Conservation (phyloP, 2,888 invertebrate species). For the Drosophila dives region DNA sequence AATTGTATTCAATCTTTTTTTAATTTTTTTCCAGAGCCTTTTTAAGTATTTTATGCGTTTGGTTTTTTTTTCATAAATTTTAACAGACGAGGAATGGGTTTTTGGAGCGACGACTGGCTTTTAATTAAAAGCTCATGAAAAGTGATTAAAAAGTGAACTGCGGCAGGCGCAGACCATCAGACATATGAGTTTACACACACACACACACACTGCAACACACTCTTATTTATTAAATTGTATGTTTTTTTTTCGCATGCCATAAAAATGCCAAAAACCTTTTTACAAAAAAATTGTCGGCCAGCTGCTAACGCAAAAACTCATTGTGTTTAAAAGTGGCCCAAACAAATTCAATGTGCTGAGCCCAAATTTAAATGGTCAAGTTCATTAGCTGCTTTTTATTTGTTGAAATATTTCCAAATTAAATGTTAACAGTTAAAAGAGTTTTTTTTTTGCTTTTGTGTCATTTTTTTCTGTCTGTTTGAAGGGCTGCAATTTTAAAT, state of each 20-base stretch:
- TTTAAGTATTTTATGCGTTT: constrained; percentile 70
- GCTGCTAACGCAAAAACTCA: constrained; percentile 40
- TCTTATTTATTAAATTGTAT: constrained; percentile 64
- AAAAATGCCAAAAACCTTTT: constrained; percentile 72
- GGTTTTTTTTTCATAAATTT: constrained; percentile 66
- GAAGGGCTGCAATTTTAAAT: no score
- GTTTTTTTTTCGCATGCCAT: constrained; percentile 44
- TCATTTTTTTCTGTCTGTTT: no score
- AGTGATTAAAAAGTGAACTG: constrained; percentile 80
- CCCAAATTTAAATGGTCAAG: background rate
- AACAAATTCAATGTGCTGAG: constrained; percentile 12
- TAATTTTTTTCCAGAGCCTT: constrained; percentile 34
- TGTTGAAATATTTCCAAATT: background rate
- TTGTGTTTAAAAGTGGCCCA: constrained; percentile 23
- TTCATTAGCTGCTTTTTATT: background rate
- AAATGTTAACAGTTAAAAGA: background rate
- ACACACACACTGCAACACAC: background rate
- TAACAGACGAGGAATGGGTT: constrained; percentile 23
- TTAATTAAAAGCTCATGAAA: constrained; percentile 79
- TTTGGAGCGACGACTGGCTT: constrained; percentile 43
- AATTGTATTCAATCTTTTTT: constrained; percentile 9
- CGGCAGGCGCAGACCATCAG: constrained; percentile 49
- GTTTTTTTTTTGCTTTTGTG: no score
- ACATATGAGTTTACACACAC: constrained; percentile 24
- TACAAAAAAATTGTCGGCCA: constrained; percentile 23